Conservation (phyloP, 1,140 invertebrate genomes). For the Diorhabda carinulata region DNA sequence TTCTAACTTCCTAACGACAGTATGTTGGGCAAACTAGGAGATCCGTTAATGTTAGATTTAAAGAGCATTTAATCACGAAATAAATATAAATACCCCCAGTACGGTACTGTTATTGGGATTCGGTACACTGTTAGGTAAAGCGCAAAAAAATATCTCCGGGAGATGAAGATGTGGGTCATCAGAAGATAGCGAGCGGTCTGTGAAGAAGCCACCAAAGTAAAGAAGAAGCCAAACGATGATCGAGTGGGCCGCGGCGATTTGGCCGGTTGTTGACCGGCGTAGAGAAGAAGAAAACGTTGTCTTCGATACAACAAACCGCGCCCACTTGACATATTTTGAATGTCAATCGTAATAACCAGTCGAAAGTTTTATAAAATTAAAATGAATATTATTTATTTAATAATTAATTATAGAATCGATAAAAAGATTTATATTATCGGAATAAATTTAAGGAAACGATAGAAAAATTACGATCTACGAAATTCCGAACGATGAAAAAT, state of each 20-base stretch:
- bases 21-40: too few species aligned
- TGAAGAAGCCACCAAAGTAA: neutral
- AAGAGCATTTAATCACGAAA: too few species aligned
- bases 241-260: slow-evolving; percentile 16
- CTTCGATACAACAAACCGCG: slow-evolving; percentile 1
- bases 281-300: neutral
- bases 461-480: too few species aligned
- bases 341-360: too few species aligned
- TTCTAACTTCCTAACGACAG: too few species aligned
- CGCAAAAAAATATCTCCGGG: slow-evolving; percentile 18
- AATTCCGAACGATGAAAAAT: too few species aligned
- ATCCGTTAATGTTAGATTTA: too few species aligned
- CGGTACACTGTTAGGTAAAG: slow-evolving; percentile 19
- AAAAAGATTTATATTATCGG: too few species aligned
- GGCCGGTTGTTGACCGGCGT: slow-evolving; percentile 19
- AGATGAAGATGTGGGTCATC: slow-evolving; percentile 18
- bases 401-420: too few species aligned
- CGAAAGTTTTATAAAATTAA: too few species aligned
- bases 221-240: neutral
- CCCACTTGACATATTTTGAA: neutral
- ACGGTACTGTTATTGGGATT: slow-evolving; percentile 8
- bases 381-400: too few species aligned
- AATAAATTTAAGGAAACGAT: too few species aligned
- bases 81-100: neutral
- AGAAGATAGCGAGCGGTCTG: slow-evolving; percentile 8